These are phyloP conservation scores for Mermis nigrescens DNA, from an alignment of 2,888 invertebrate genomes.

Conservation along the genomic window DNA sequence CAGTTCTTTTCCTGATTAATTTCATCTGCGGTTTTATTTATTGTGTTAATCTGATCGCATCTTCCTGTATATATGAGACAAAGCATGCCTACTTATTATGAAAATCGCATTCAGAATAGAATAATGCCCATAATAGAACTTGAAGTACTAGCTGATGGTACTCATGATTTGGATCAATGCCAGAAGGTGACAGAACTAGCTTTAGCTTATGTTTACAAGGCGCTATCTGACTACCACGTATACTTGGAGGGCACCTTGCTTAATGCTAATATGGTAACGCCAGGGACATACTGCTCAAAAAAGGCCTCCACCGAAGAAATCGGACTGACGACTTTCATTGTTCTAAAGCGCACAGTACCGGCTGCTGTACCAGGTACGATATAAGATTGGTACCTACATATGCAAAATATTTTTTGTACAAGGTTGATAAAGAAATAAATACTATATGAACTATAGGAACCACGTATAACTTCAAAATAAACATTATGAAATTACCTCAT, in stretches of 20 bases:
- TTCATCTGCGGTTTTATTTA: too few relatives aligned
- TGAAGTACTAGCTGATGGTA: constrained; percentile 25
- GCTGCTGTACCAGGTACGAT: constrained; percentile 32
- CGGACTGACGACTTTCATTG: constrained; percentile 37
- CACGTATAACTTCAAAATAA: too few relatives aligned
- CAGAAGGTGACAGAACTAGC: constrained; percentile 30
- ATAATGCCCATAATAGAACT: constrained; percentile 27
- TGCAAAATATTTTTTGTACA: too few relatives aligned
- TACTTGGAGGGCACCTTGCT: constrained; percentile 31
- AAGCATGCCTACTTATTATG: background rate
- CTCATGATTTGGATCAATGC: constrained; percentile 25
- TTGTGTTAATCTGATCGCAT: too few relatives aligned
- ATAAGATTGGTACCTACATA: background rate
- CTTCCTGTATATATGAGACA: too few relatives aligned
- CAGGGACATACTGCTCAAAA: constrained; percentile 58
- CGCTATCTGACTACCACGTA: constrained; percentile 30
- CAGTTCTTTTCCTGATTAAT: too few relatives aligned
- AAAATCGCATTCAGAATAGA: constrained; percentile 19
- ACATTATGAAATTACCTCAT: too few relatives aligned
- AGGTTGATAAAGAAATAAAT: too few relatives aligned
- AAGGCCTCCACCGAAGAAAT: constrained; percentile 59
- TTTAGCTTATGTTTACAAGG: constrained; percentile 27
- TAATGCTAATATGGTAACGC: constrained; percentile 86
- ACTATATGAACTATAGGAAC: too few relatives aligned
- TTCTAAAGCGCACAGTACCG: constrained; percentile 19